Conservation (phyloP, 2,113 vertebrate genomes). For the Labeo rohita region DNA sequence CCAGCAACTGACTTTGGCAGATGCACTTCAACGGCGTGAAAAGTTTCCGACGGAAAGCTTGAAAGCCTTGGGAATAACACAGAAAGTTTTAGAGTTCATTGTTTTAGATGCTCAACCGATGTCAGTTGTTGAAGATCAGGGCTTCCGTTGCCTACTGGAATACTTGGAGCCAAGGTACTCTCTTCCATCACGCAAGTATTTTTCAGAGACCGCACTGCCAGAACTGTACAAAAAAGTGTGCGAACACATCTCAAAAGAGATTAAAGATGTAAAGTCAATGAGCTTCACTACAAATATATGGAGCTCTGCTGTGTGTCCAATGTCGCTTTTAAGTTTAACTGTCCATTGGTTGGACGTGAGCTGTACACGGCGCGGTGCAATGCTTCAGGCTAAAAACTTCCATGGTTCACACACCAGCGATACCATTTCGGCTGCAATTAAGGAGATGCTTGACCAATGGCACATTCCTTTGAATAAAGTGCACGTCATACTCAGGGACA, state of each 20-base stretch:
- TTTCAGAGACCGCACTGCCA: constrained; percentile 35
- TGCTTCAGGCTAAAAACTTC: constrained; percentile 45
- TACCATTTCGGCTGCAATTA: constrained; percentile 25
- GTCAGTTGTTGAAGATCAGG: no score
- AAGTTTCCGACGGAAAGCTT: no score
- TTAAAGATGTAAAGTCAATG: constrained; percentile 24
- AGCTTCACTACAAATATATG: constrained; percentile 53
- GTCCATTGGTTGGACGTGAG: constrained; percentile 45
- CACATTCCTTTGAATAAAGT: not conserved
- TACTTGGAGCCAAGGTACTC: no score
- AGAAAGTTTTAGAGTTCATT: no score
- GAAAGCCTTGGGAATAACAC: no score
- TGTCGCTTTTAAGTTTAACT: constrained; percentile 40
- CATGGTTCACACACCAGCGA: constrained; percentile 42
- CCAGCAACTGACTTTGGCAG: no score
- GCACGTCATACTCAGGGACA: no score
- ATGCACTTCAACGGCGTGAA: no score
- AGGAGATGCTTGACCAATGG: constrained; percentile 44
- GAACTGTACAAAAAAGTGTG: constrained; percentile 30
- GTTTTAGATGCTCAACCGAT: no score
- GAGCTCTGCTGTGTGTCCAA: constrained; percentile 32
- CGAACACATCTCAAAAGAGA: constrained; percentile 3
- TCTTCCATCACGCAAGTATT: constrained; percentile 28
- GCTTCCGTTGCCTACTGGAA: no score
- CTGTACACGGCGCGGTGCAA: constrained; percentile 29